phyloP scores from a whole-genome alignment of 1,140 invertebrate genomes.

The Drosophila teissieri region DNA sequence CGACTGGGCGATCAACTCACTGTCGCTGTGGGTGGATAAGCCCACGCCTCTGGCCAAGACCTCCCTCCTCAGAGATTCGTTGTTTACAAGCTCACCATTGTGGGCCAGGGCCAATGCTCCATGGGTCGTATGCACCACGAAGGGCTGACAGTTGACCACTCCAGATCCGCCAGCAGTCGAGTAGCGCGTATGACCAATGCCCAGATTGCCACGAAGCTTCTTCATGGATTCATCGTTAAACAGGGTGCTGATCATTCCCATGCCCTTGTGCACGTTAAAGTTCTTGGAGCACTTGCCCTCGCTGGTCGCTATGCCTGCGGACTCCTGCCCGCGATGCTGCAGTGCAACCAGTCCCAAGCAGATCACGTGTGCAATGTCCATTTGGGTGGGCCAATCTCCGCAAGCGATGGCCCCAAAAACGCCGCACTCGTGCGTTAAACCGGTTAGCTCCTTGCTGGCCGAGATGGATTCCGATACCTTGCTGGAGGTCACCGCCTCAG shows the following conservation, averaged over 20 bases:
- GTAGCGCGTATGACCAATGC: conserved; percentile 98
- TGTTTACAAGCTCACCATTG: conserved; percentile 98
- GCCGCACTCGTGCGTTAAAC: conserved; percentile 96
- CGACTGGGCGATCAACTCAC: conserved; percentile 98
- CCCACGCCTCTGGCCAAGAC: conserved; percentile 95
- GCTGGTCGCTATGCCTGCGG: conserved; percentile 97
- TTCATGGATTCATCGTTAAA: conserved; percentile 96
- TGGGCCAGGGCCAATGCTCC: conserved; percentile 97
- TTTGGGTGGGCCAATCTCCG: conserved; percentile 93
- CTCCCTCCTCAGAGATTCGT: conserved; percentile 93
- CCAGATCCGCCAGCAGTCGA: conserved; percentile 97
- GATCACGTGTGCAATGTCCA: conserved; percentile 90
- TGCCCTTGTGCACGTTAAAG: conserved; percentile 95
- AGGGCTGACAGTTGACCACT: conserved; percentile 97
- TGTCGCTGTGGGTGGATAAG: conserved; percentile 97
- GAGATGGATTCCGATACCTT: conserved; percentile 46
- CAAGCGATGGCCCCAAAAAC: conserved; percentile 96
- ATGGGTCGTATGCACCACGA: conserved; percentile 97
- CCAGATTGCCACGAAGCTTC: conserved; percentile 95
- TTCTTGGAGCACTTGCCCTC: conserved; percentile 91
- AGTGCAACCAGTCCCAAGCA: conserved; percentile 95
- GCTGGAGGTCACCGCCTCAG: conserved; percentile 27
- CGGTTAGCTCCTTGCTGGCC: conserved; percentile 85
- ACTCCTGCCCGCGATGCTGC: conserved; percentile 98
- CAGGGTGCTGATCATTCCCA: conserved; percentile 97